phyloP scores from a whole-genome alignment of 2,888 invertebrate genomes.

The Callyntrura sp. region DNA sequence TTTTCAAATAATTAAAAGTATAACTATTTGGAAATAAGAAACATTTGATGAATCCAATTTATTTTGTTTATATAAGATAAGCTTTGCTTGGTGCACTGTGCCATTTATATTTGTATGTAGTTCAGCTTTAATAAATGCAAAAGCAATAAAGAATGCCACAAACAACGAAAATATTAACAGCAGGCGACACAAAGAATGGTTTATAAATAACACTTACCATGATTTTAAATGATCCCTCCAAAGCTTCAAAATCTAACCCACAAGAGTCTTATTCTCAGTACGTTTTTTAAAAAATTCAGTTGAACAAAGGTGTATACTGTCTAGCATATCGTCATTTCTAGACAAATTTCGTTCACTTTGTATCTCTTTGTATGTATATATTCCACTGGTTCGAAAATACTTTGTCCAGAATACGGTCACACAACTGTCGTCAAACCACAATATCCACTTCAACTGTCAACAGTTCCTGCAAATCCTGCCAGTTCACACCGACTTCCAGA shows the following conservation, averaged over 20 bases:
- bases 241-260: background rate
- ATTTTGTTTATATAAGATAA: no score
- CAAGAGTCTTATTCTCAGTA: background rate
- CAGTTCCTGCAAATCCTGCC: background rate
- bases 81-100: no score
- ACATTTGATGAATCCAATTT: no score
- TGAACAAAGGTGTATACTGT: background rate
- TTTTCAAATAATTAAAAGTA: no score
- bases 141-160: no score
- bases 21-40: no score
- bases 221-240: background rate
- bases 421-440: background rate
- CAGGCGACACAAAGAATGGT: no score
- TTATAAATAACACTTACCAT: background rate
- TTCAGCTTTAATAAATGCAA: no score
- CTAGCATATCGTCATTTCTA: conserved; percentile 26
- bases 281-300: background rate
- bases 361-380: no score
- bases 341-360: background rate
- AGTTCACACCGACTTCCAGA: background rate
- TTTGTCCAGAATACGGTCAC: background rate
- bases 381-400: no score
- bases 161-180: no score
- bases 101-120: no score
- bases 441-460: background rate